Evolutionary conservation across 2,797 vertebrate species (phyloP), one percentile per base, ranked within the genome.

Genomic region (Spizella passerina): DNA sequence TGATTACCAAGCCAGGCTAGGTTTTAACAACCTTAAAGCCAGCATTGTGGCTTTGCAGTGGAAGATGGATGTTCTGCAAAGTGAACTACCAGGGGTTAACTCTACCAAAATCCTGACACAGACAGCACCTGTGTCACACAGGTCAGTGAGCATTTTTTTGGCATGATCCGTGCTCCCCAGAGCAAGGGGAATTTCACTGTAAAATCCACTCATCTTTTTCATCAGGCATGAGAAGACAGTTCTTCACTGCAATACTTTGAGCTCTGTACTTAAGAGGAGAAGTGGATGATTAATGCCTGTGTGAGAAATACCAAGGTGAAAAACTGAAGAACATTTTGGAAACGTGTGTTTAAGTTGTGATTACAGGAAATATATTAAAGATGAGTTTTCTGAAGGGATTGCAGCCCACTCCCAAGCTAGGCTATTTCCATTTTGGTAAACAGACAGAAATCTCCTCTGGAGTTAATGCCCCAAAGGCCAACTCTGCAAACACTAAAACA

Each of bases 351-450:
- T 65, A 84, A 76, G 47, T 50, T 39, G 30, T 52, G 47, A 84
- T 80, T 94, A 73, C 68, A 63, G 27, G 69, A 96, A 90, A 82
- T 82, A 91, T 34, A 89, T 72, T 91, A 85, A 85, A 92, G 71
- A 93, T 89, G 15, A 91, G 56, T 80, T 89, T 91, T 85, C 64
- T 70, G 52, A 79, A 88, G 55, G 59, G 32, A 82, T 3, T 41
- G 70, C 52, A 76, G 71, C 81, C 55, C 43, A 32, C 24, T 71
- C 82, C 69, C 46, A 30, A 86, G 52, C 27, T 32, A 82, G 61
- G 44, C 36, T 81, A 78, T 85, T 94, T 85, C 57, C 57, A 86
- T 75, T 87, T 13, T 47, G 39, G 53, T 94, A 80, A 88, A 81
- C 36, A 86, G 82, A 71, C 41, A 63, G 76, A 78, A 81, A 66